A percentile compares a stretch with the other conserved stretches of the same genome.
Conservation (phyloP, 2,797 vertebrate genomes). For the Pagetopsis macropterus region DNA sequence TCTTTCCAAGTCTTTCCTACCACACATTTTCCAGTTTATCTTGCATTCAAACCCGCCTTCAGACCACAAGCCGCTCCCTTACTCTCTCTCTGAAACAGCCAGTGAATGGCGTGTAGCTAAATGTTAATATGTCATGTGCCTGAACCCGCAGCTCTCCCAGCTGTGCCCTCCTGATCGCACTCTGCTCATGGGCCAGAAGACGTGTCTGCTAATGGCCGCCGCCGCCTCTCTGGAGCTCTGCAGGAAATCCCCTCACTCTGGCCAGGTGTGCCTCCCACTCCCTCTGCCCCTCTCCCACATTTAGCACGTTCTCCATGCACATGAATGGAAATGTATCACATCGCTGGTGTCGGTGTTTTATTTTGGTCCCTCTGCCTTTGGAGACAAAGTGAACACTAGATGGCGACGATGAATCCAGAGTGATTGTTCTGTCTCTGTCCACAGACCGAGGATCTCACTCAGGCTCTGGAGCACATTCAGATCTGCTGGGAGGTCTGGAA, state of each 20-base stretch:
- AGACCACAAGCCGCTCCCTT: neutral
- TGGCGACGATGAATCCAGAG: conserved; percentile 66
- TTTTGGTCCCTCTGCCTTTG: conserved; percentile 40
- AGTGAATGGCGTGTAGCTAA: neutral
- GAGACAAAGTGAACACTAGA: conserved; percentile 70
- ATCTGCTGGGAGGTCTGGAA: conserved; percentile 88
- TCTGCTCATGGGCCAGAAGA: conserved; percentile 90
- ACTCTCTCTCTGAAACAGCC: conserved; percentile 5
- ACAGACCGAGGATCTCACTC: conserved; percentile 84
- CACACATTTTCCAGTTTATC: neutral
- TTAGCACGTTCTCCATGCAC: conserved; percentile 57
- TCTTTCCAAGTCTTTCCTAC: neutral
- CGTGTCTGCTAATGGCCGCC: conserved; percentile 90
- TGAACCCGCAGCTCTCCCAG: conserved; percentile 86
- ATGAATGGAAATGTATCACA: conserved; percentile 70
- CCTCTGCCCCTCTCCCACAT: conserved; percentile 54
- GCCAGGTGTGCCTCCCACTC: conserved; percentile 82
- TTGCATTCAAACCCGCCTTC: neutral
- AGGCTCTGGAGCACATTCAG: conserved; percentile 86
- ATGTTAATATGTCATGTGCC: conserved; percentile 5
- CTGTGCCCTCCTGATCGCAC: conserved; percentile 87
- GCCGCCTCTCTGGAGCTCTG: conserved; percentile 88
- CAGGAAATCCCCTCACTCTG: conserved; percentile 77
- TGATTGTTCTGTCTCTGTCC: conserved; percentile 27
- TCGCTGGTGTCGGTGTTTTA: conserved; percentile 63